These are phyloP conservation scores for Chloroceryle amazona DNA, from an alignment of 2,797 vertebrate genomes.

Conservation along the genomic window DNA sequence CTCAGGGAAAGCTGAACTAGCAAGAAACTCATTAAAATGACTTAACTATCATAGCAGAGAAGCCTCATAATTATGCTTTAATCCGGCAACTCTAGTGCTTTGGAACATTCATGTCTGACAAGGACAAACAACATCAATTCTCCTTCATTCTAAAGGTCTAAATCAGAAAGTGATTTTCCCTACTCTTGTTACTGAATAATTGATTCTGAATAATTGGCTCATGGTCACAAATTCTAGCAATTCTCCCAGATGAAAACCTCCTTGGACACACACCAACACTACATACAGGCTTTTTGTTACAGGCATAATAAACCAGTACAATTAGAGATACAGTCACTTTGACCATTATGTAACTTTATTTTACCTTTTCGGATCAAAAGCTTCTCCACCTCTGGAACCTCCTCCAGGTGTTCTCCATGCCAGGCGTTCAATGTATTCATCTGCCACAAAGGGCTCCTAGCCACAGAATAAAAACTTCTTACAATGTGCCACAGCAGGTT, in stretches of 20 bases:
- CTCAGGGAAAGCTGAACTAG: background rate
- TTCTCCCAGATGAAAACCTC: background rate
- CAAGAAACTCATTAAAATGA: background rate
- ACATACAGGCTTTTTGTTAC: background rate
- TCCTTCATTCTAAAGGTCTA: background rate
- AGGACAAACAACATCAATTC: background rate
- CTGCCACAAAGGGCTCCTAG: conserved; percentile 98
- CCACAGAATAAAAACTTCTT: conserved; percentile 68
- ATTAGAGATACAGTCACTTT: background rate
- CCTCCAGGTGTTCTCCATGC: conserved; percentile 99
- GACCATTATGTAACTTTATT: conserved; percentile 7
- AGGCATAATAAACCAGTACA: background rate
- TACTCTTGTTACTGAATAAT: background rate
- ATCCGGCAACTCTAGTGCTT: background rate
- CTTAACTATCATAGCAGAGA: background rate
- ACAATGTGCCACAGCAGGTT: conserved; percentile 21
- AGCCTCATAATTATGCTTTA: background rate
- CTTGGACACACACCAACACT: background rate
- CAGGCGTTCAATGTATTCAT: conserved; percentile 98
- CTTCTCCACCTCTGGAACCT: conserved; percentile 97
- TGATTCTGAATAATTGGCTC: background rate
- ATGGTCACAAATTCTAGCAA: background rate
- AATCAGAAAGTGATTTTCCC: background rate
- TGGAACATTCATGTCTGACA: background rate
- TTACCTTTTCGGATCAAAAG: conserved; percentile 98